Conservation (phyloP, 2,113 vertebrate species). For the Pseudolaguvia tuberculata region DNA sequence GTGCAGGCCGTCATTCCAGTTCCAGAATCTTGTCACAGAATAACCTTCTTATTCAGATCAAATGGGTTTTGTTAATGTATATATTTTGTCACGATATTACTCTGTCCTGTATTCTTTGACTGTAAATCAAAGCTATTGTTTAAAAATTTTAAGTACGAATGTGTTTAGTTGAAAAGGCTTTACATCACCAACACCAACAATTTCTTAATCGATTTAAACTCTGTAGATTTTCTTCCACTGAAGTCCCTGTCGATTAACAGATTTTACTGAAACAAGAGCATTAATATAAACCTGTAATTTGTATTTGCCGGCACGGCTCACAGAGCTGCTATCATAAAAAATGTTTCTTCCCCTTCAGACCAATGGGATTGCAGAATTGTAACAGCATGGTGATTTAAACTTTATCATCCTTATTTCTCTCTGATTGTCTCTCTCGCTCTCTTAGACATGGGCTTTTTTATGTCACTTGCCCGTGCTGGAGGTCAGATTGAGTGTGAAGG, state of each 20-base stretch:
- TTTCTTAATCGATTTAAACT: background rate
- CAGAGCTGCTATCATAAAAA: background rate
- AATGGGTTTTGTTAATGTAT: too few species aligned
- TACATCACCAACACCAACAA: background rate
- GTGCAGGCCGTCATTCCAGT: background rate
- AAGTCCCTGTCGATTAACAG: background rate
- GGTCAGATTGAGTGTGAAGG: constrained; percentile 80
- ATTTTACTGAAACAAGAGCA: background rate
- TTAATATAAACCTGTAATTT: background rate
- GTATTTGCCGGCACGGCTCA: background rate
- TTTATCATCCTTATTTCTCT: background rate
- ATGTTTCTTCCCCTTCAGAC: background rate
- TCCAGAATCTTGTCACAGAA: background rate
- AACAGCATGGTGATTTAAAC: background rate
- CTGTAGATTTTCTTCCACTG: background rate
- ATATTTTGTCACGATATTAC: too few species aligned
- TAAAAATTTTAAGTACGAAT: too few species aligned
- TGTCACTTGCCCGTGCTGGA: constrained; percentile 84
- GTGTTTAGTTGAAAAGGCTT: background rate
- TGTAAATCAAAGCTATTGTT: too few species aligned
- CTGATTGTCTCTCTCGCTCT: constrained; percentile 1
- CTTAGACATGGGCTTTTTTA: constrained; percentile 86
- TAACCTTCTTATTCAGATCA: background rate
- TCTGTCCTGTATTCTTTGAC: background rate
- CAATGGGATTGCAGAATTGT: background rate